Evolutionary conservation across 2,888 invertebrate species (phyloP).

Genomic region (Ypsolopha sequella): DNA sequence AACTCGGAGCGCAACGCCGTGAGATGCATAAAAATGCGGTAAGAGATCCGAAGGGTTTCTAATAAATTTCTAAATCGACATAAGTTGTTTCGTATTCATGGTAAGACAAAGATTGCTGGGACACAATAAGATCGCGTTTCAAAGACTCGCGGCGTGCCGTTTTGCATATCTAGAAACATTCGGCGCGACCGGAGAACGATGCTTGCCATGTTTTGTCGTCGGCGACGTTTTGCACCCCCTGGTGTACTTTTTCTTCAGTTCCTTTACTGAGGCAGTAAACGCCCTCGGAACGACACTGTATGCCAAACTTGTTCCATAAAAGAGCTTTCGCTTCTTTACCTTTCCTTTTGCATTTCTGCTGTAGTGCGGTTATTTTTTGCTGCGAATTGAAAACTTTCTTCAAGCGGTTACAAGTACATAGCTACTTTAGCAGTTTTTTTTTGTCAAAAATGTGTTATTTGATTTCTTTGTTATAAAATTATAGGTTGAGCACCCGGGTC

Average conservation of each 20-base stretch:
- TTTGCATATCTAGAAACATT: slow-evolving; percentile 58
- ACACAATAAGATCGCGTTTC: slow-evolving; percentile 68
- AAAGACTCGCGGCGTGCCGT: slow-evolving; percentile 29
- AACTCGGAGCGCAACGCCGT: not conserved
- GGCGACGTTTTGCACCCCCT: slow-evolving; percentile 34
- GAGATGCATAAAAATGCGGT: slow-evolving; percentile 42
- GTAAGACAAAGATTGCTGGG: slow-evolving; percentile 30
- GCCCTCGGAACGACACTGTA: slow-evolving; percentile 44
- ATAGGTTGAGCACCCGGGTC: slow-evolving; percentile 1
- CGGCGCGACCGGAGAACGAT: slow-evolving; percentile 11
- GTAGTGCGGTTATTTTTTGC: slow-evolving; percentile 22
- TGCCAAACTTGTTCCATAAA: slow-evolving; percentile 58
- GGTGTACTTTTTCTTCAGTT: slow-evolving; percentile 32
- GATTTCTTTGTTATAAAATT: slow-evolving; percentile 4
- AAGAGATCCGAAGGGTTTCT: slow-evolving; percentile 22
- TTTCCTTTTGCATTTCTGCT: slow-evolving; percentile 51
- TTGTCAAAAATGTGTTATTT: slow-evolving; percentile 1
- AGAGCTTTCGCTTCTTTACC: slow-evolving; percentile 58
- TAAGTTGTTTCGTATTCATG: slow-evolving; percentile 58
- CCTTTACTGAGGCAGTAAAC: slow-evolving; percentile 30
- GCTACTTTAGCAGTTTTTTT: slow-evolving; percentile 9
- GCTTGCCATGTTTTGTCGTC: slow-evolving; percentile 21
- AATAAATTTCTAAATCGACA: slow-evolving; percentile 67
- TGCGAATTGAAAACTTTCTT: slow-evolving; percentile 10
- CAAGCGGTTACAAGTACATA: not conserved